Conservation (phyloP, 1,140 invertebrate species). For the Myzus persicae region DNA sequence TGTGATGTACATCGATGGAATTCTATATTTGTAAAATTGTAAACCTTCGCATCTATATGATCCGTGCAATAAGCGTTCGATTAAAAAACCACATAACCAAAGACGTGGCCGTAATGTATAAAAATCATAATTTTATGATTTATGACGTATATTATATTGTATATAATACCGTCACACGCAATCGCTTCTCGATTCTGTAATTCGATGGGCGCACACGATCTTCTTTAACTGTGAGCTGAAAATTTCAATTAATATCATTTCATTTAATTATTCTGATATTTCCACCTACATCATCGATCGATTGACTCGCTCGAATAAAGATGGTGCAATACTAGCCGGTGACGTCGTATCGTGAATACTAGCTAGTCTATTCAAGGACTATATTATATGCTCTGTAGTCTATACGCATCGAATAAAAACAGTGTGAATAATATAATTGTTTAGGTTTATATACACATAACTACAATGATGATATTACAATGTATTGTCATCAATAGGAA, state of each 20-base stretch:
- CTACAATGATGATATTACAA: not conserved
- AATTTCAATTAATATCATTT: not conserved
- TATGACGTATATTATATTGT: not conserved
- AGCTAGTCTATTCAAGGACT: conserved; percentile 14
- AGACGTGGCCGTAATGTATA: not conserved
- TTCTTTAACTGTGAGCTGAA: not conserved
- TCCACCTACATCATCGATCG: not conserved
- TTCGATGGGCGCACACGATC: not conserved
- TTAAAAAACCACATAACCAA: not conserved
- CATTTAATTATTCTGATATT: not conserved
- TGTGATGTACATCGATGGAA: not conserved
- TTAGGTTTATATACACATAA: not conserved
- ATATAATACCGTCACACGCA: not conserved
- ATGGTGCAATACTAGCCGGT: not conserved
- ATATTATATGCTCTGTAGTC: not conserved
- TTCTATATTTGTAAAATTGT: not conserved
- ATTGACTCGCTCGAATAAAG: not conserved
- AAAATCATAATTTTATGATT: not conserved
- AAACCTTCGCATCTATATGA: not conserved
- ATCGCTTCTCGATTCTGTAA: not conserved
- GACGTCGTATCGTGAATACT: not conserved
- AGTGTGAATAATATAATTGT: not conserved
- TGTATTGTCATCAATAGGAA: not conserved
- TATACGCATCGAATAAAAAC: not conserved
- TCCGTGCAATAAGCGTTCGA: not conserved